Evolutionary conservation across 37 sponge, comb jelly and placozoan genomes (phyloP), one percentile per base, ranked within the genome.

Genomic region (Spongilla lacustris): DNA sequence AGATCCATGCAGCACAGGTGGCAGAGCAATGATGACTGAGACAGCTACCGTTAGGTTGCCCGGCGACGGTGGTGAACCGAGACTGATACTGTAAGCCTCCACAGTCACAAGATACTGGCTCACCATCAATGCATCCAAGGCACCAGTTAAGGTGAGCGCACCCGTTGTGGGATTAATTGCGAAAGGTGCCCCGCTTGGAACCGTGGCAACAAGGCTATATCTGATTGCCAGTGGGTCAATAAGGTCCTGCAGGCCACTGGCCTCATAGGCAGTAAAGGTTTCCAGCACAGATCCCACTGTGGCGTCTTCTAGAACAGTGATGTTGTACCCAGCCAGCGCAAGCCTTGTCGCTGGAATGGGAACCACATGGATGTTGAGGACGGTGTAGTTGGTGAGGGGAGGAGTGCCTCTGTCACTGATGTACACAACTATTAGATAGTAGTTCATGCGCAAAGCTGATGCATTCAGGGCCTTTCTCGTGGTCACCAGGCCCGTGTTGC

Each of bases 351-450:
- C 84, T 75, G 88, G 80, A 0, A 88, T 75, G 4, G 84, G 90
- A 31, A 83, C 71, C 12, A 94, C 91, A 26, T 77, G 32, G 48
- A 94, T 77, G 75, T 90, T 79, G 25, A 94, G 71, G 6, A 94
- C 74, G 9, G 91, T 94, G 76, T 94, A 88, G 21, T 84, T 88
- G 0, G 79, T 67, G n/a, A 90, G 83, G n/a, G 36, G 36, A 28
- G 80, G 78, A n/a, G 81, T 49, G 22, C 94, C 94, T 36, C 80
- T 75, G 79, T 94, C 94, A 25, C 73, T 71, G 27, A 94, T 85
- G 36, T 91, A 91, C 27, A 90, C 80, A 2, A 94, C 94, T 24
- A 94, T 74, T 9, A 90, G 82, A 69, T 90, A 90, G 50, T 76
- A 84, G 50, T 88, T 89, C 22, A 50, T 50, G 2, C 74, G 0